A percentile compares a stretch with the other conserved stretches of the same genome.
These are phyloP conservation scores for Lasiurus borealis DNA, from an alignment of 2,113 vertebrate genomes.

Conservation along the genomic window DNA sequence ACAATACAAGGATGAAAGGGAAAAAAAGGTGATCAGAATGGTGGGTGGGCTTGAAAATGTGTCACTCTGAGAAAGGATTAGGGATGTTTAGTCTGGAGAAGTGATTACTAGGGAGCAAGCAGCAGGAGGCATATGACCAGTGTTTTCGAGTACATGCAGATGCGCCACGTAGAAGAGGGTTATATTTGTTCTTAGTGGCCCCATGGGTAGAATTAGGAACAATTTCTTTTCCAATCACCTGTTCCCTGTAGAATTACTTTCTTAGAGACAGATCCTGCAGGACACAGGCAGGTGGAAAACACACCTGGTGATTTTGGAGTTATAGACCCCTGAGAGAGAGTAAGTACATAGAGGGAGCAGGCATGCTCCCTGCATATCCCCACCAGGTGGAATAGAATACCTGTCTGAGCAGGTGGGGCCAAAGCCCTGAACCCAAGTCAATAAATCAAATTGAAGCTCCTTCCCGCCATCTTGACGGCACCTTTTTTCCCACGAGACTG, in stretches of 20 bases:
- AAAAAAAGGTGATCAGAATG: neutral
- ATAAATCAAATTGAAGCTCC: neutral
- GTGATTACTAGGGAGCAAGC: neutral
- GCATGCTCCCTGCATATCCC: neutral
- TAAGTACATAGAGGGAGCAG: neutral
- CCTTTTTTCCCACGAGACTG: neutral
- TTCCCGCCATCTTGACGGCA: neutral
- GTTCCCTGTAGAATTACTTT: neutral
- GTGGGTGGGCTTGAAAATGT: neutral
- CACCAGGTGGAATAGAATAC: neutral
- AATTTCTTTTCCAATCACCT: neutral
- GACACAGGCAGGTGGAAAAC: neutral
- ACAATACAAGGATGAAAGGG: neutral
- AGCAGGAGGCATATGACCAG: rapidly evolving
- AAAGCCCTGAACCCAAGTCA: neutral
- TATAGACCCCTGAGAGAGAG: neutral
- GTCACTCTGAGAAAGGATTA: neutral
- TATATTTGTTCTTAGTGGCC: neutral
- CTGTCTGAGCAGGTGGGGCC: neutral
- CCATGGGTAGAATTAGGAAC: neutral
- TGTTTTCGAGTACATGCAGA: neutral
- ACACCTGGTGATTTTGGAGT: neutral
- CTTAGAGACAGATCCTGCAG: neutral
- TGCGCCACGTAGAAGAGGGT: neutral
- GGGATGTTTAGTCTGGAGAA: neutral